These are phyloP conservation scores for Sinohyriopsis cumingii DNA, from an alignment of 2,888 invertebrate genomes.

Conservation along the genomic window DNA sequence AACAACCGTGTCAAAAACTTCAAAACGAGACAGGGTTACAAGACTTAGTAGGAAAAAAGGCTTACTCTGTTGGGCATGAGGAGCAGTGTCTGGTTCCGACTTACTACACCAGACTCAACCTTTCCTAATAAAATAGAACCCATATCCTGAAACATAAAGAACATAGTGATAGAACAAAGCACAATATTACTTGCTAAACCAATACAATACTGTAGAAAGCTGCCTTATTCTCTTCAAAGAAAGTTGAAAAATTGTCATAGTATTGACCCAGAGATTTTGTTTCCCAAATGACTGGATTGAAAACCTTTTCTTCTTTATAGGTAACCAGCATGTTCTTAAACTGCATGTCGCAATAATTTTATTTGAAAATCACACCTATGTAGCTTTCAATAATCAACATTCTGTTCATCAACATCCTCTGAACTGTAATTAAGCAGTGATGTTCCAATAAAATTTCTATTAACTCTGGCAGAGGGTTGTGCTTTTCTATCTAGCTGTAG, in stretches of 20 bases:
- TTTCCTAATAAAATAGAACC: constrained; percentile 99
- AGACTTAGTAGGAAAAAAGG: background rate
- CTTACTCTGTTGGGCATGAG: constrained; percentile 99
- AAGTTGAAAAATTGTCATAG: background rate
- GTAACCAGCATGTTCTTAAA: too few relatives aligned
- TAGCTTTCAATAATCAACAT: too few relatives aligned
- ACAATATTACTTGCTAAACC: background rate
- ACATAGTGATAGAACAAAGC: background rate
- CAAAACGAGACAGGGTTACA: background rate
- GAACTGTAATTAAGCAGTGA: too few relatives aligned
- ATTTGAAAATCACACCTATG: too few relatives aligned
- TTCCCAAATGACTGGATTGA: background rate
- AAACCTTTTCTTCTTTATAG: too few relatives aligned
- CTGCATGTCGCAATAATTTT: too few relatives aligned
- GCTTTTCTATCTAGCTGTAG: too few relatives aligned
- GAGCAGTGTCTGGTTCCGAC: constrained; percentile 90
- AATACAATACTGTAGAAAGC: background rate
- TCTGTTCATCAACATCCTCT: too few relatives aligned
- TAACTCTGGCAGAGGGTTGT: too few relatives aligned
- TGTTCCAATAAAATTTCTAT: too few relatives aligned
- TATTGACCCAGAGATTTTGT: background rate
- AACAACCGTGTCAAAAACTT: background rate
- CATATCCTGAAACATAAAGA: constrained; percentile 83
- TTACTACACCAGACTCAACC: constrained; percentile 95
- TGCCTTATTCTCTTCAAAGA: background rate